phyloP scores from a whole-genome alignment of 2,113 vertebrate species.

The Phrynosoma platyrhinos region DNA sequence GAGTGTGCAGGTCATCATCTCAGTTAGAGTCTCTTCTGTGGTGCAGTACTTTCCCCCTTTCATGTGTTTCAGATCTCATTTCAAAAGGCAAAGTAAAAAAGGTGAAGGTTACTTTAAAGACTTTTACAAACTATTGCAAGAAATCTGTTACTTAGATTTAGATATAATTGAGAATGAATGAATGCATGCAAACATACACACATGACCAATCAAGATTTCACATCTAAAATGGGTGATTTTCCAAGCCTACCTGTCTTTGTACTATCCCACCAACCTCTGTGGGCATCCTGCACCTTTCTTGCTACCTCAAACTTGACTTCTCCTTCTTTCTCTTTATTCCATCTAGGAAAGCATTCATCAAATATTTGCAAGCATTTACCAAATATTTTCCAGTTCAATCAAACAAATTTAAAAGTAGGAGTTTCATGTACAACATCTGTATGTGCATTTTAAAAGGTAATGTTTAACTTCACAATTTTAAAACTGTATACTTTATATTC shows the following conservation, averaged over 20 bases:
- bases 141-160: constrained; percentile 12
- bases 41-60: background rate
- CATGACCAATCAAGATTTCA: background rate
- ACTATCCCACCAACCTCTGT: background rate
- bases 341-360: no score
- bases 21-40: background rate
- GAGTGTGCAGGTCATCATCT: constrained; percentile 12
- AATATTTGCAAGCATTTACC: background rate
- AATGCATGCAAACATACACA: constrained; percentile 22
- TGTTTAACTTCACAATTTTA: background rate
- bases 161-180: background rate
- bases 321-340: background rate
- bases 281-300: background rate
- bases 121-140: background rate
- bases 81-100: constrained; percentile 6
- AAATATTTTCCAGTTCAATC: background rate
- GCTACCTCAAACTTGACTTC: background rate
- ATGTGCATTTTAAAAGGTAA: background rate
- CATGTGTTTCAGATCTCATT: constrained; percentile 18
- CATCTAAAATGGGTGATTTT: background rate
- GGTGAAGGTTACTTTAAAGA: constrained; percentile 30
- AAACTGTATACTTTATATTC: background rate
- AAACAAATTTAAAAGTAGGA: background rate
- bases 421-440: background rate
- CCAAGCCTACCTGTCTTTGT: background rate